phyloP scores from a whole-genome alignment of 2,888 invertebrate species.

The Caenorhabditis auriculariae region DNA sequence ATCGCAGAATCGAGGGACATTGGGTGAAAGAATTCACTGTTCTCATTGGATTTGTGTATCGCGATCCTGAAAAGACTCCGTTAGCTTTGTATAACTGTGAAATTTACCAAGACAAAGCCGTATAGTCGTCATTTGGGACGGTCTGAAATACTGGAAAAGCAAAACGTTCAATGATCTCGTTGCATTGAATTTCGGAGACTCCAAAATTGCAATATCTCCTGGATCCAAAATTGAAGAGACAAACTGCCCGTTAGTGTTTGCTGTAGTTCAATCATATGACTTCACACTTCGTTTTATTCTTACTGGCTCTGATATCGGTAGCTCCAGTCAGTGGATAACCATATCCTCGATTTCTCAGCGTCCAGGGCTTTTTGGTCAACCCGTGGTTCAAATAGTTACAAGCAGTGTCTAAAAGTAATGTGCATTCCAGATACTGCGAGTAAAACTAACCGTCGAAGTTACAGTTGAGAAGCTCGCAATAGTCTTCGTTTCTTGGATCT shows the following conservation, averaged over 20 bases:
- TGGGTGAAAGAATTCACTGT: constrained; percentile 54
- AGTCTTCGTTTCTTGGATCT: constrained; percentile 37
- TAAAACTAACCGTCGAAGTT: constrained; percentile 52
- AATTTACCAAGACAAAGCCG: constrained; percentile 32
- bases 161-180: constrained; percentile 59
- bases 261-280: constrained; percentile 7
- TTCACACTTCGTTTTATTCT: not conserved
- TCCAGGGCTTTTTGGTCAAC: constrained; percentile 62
- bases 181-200: constrained; percentile 58
- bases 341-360: constrained; percentile 55
- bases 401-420: constrained; percentile 49
- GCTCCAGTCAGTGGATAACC: constrained; percentile 57
- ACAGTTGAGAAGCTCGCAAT: constrained; percentile 58
- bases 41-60: constrained; percentile 56
- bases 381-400: constrained; percentile 62
- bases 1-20: constrained; percentile 59
- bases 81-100: not conserved
- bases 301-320: constrained; percentile 55
- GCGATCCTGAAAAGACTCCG: constrained; percentile 20
- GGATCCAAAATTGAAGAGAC: constrained; percentile 59
- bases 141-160: constrained; percentile 57
- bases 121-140: constrained; percentile 58
- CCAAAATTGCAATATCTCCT: constrained; percentile 60
- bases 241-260: constrained; percentile 57
- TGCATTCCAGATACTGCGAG: not conserved